Percentiles rank a stretch among this genome's conserved stretches.
phyloP scores from a whole-genome alignment of 1,140 invertebrate species.

The Magallana ariakensis region DNA sequence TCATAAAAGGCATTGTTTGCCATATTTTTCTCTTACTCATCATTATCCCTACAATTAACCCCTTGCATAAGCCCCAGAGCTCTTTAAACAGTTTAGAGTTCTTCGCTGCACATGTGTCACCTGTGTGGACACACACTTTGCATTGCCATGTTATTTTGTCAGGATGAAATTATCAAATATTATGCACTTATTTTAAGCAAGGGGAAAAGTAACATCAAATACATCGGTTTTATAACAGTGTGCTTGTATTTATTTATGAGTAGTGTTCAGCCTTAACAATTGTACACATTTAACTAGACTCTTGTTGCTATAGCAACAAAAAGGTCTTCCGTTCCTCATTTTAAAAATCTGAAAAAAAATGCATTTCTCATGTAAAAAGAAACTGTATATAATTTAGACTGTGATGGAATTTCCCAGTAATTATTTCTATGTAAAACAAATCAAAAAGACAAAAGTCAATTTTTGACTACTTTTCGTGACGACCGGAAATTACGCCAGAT shows the following conservation, averaged over 20 bases:
- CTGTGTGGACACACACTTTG: conserved; percentile 14
- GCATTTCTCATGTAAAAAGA: too few species aligned
- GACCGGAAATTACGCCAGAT: too few species aligned
- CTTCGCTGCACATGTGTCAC: background rate
- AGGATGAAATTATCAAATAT: background rate
- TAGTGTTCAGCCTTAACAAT: conserved; percentile 11
- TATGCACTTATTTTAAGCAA: background rate
- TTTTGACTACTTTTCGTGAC: too few species aligned
- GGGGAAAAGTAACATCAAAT: background rate
- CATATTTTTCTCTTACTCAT: background rate
- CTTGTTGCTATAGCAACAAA: too few species aligned
- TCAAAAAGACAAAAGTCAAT: too few species aligned
- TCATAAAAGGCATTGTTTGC: conserved; percentile 10
- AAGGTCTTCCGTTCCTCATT: too few species aligned
- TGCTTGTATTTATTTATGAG: conserved; percentile 11
- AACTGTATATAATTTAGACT: too few species aligned
- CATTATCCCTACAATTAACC: conserved; percentile 5
- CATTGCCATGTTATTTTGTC: background rate
- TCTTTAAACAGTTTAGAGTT: background rate
- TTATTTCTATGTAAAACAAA: too few species aligned
- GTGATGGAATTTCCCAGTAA: too few species aligned
- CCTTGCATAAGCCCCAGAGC: background rate
- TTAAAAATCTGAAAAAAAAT: too few species aligned
- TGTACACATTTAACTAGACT: too few species aligned
- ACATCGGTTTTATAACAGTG: background rate